A percentile compares a stretch with the other conserved stretches of the same genome.
Conservation (phyloP, 1,140 invertebrate genomes). For the Periplaneta americana region DNA sequence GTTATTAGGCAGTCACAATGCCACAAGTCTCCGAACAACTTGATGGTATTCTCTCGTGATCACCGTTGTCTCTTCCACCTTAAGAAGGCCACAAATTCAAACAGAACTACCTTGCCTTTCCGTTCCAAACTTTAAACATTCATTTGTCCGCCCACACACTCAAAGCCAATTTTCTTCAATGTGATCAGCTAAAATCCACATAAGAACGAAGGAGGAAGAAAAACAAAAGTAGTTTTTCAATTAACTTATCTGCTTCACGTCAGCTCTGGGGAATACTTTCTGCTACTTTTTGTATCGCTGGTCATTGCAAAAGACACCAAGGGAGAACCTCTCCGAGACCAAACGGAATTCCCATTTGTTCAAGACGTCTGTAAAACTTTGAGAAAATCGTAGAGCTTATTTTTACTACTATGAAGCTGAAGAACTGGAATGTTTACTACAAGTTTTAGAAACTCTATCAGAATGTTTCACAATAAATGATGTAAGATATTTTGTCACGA, state of each 20-base stretch:
- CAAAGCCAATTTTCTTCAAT: background rate
- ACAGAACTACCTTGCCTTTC: background rate
- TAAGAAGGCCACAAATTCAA: background rate
- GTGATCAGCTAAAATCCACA: background rate
- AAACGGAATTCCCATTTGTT: too few relatives aligned
- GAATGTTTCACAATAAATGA: too few relatives aligned
- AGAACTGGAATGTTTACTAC: too few relatives aligned
- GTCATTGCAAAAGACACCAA: too few relatives aligned
- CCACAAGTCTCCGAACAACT: background rate
- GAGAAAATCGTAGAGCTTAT: too few relatives aligned
- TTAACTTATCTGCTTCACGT: background rate
- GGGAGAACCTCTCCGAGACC: too few relatives aligned
- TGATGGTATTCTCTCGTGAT: background rate
- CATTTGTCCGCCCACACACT: background rate
- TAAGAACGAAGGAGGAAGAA: background rate
- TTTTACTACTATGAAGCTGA: too few relatives aligned
- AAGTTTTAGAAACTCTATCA: too few relatives aligned
- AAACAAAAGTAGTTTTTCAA: background rate
- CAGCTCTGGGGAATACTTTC: too few relatives aligned
- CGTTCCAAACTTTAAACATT: background rate
- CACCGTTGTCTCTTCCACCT: background rate
- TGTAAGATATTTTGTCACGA: too few relatives aligned
- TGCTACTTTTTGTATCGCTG: background rate
- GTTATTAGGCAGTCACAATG: background rate
- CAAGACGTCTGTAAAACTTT: too few relatives aligned